Evolutionary conservation across 2,797 vertebrate genomes (phyloP), one percentile per base, ranked within the genome.

Genomic region (Propithecus deckenii): DNA sequence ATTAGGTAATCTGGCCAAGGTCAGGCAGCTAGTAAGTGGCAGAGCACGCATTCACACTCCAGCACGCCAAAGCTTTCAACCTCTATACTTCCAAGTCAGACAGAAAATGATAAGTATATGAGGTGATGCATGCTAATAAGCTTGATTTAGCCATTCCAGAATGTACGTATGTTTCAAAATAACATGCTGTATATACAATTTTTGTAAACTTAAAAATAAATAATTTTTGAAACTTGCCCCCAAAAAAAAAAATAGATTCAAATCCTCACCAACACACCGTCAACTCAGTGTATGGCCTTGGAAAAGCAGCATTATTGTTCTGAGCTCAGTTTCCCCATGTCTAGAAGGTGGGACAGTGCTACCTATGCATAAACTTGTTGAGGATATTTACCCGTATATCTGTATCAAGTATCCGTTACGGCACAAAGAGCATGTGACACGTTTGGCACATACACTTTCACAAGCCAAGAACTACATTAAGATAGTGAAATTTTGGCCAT

Each of bases 251-350:
- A 86, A 23, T 4, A 35, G 12, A 28, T 55, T 63, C 74, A 94
- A 38, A 61, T 69, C 17, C 20, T 48, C 0, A 1, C 12, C 41
- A 55, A 4, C 41, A 79, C 43, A 46, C 30, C 2, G 0, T 3
- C 5, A 57, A 63, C 43, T 93, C 78, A 9, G 22, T 10, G 0
- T 0, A 0, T 32, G 38, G 83, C n/a, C 59, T 48, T 75, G 61
- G 86, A 74, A 69, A 93, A 46, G 71, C 6, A 59, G 25, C 28
- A 22, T n/a, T 28, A 13, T 41, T 25, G 30, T 11, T 14, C 38
- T 13, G 4, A 30, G 25, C 23, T 91, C 2, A 2, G 30, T 75
- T 74, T 96, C 38, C 28, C 74, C 59, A 30, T 52, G 25, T 65
- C 14, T 65, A 52, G 28, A 65, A 43, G 28, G 10, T 15, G 14